Conservation (phyloP, 2,113 vertebrate species). For the Microcebus jonahi region DNA sequence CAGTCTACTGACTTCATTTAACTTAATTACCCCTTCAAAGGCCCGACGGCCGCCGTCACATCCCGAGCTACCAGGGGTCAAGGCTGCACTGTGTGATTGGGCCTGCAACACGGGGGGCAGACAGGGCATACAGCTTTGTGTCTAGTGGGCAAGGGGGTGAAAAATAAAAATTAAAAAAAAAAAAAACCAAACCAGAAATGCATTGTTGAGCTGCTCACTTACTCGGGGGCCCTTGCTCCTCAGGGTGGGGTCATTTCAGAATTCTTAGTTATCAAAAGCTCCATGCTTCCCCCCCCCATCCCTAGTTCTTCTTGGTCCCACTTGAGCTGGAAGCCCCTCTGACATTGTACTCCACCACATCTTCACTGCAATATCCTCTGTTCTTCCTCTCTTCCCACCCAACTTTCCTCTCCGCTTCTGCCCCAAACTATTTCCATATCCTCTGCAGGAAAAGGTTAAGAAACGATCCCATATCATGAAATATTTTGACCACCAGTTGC, state of each 20-base stretch:
- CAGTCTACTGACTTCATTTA: neutral
- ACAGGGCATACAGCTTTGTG: accelerated
- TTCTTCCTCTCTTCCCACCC: neutral
- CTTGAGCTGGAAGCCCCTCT: neutral
- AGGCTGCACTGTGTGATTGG: neutral
- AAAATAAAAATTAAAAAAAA: neutral
- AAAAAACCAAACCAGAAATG: neutral
- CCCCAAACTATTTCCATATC: neutral
- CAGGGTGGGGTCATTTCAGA: accelerated
- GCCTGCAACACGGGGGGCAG: neutral
- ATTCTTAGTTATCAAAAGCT: neutral
- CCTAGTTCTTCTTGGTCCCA: neutral
- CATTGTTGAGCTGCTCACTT: neutral
- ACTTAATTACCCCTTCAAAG: neutral
- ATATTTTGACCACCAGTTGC: neutral
- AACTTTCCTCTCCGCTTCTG: neutral
- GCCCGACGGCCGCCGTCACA: neutral
- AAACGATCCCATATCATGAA: neutral
- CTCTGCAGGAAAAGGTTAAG: neutral
- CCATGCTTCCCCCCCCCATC: neutral
- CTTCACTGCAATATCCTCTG: neutral
- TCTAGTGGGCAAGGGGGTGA: neutral
- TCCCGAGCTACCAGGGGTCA: neutral
- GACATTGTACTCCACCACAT: accelerated
- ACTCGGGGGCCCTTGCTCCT: accelerated